Conservation (phyloP, 2,888 invertebrate genomes). For the Eledone cirrhosa region DNA sequence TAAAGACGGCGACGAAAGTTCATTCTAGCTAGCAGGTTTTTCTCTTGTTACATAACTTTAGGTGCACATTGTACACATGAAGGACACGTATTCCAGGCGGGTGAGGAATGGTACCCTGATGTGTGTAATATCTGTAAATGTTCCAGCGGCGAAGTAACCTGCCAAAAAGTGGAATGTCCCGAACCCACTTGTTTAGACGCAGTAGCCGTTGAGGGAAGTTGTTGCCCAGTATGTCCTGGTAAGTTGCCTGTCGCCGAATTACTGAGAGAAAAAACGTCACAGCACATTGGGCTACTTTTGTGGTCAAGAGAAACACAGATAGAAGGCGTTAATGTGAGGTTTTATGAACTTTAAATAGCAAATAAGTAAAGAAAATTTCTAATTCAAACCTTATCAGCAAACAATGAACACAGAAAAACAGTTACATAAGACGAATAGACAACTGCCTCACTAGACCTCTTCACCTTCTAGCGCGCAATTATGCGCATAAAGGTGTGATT, state of each 20-base stretch:
- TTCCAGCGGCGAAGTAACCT: conserved; percentile 28
- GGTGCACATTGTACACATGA: conserved; percentile 13
- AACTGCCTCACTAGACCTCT: too few species aligned
- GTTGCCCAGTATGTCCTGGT: conserved; percentile 31
- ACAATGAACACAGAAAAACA: too few species aligned
- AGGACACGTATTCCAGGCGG: neutral
- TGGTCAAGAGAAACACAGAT: neutral
- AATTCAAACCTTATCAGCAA: too few species aligned
- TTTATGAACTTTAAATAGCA: too few species aligned
- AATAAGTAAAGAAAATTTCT: too few species aligned
- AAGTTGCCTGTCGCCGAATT: neutral
- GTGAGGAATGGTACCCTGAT: conserved; percentile 25
- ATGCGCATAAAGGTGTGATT: too few species aligned
- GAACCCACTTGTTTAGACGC: conserved; percentile 27
- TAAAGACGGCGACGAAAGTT: too few species aligned
- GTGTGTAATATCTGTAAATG: conserved; percentile 27
- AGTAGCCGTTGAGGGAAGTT: conserved; percentile 28
- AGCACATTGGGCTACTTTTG: neutral
- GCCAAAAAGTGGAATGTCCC: conserved; percentile 21
- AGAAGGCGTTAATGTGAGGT: neutral
- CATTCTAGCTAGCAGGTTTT: too few species aligned
- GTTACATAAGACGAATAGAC: too few species aligned
- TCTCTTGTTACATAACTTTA: too few species aligned
- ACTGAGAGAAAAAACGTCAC: neutral
- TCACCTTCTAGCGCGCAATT: too few species aligned